Evolutionary conservation across 37 sponge, comb jelly and placozoan genomes (phyloP), one percentile per base, ranked within the genome.

Genomic region (Hormiphora californensis): DNA sequence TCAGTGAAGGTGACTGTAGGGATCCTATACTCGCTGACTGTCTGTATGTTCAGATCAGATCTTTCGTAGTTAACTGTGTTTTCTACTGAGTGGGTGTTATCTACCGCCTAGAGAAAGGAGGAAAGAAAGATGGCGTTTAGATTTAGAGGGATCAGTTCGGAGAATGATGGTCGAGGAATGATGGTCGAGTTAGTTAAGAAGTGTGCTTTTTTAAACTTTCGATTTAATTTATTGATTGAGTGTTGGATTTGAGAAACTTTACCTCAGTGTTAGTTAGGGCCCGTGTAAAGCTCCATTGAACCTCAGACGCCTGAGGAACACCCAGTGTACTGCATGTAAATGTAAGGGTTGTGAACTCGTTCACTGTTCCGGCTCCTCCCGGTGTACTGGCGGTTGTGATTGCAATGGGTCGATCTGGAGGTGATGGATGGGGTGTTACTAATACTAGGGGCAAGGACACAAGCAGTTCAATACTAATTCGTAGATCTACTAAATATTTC

Each of bases 11-110:
- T 73, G 25, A 73, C 81, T 43, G 21, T 33, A 1, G 40, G 5
- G 1, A 73, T 41, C 11, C 21, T 46, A 22, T 43, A 46, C 9
- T 5, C 43, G 23, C 81, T 41, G 46, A 22, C 43, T 11, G 43
- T 46, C 38, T 73, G 46, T 8, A 73, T 73, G 44, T 73, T 73
- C 1, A 32, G 81, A 41, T 73, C 81, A 19, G 81, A 12, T 39
- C 81, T 1, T 25, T 17, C 23, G 46, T 73, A 73, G 46, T 73
- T 33, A n/a, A n/a, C n/a, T n/a, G n/a, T n/a, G n/a, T n/a, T n/a
- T n/a, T n/a, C n/a, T n/a, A n/a, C n/a, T n/a, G 53, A 49, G 9
- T 49, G 53, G 15, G 9, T 49, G 12, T 49, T 9, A 49, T 49
- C 9, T 15, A 49, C 15, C 15, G 53, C 8, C 8, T 15, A 12